Conservation (phyloP, 1,140 invertebrate species). For the Drosophila parvula region DNA sequence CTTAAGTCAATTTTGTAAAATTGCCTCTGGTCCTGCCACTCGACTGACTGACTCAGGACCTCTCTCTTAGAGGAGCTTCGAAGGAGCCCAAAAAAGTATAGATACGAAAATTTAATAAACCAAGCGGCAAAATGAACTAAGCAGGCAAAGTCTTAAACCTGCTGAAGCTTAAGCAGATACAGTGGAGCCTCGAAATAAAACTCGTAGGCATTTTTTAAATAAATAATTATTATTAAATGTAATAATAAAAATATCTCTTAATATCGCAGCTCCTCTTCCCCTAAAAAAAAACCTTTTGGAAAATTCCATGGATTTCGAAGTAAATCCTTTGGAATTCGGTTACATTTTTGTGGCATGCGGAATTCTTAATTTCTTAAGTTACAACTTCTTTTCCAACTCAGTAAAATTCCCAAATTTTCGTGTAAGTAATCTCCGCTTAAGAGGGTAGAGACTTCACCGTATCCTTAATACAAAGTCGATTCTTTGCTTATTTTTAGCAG, state of each 20-base stretch:
- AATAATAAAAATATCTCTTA: background rate
- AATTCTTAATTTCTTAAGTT: slow-evolving; percentile 4
- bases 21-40: slow-evolving; percentile 56
- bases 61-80: background rate
- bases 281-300: accelerated
- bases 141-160: slow-evolving; percentile 16
- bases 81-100: slow-evolving; percentile 42
- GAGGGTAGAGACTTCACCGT: slow-evolving; percentile 11
- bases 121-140: slow-evolving; percentile 73
- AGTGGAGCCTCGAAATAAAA: background rate
- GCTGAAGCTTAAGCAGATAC: background rate
- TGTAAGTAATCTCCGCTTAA: background rate
- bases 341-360: background rate
- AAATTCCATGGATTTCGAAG: background rate
- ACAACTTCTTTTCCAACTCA: background rate
- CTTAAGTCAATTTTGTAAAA: slow-evolving; percentile 78
- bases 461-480: slow-evolving; percentile 15
- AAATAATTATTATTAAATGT: background rate
- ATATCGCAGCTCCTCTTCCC: too few species aligned
- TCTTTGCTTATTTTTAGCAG: slow-evolving; percentile 5
- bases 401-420: background rate
- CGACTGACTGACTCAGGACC: slow-evolving; percentile 10
- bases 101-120: slow-evolving; percentile 75
- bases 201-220: too few species aligned
- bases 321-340: background rate